Evolutionary conservation across 2,113 vertebrate genomes (phyloP).

Genomic region (Epinephelus lanceolatus): DNA sequence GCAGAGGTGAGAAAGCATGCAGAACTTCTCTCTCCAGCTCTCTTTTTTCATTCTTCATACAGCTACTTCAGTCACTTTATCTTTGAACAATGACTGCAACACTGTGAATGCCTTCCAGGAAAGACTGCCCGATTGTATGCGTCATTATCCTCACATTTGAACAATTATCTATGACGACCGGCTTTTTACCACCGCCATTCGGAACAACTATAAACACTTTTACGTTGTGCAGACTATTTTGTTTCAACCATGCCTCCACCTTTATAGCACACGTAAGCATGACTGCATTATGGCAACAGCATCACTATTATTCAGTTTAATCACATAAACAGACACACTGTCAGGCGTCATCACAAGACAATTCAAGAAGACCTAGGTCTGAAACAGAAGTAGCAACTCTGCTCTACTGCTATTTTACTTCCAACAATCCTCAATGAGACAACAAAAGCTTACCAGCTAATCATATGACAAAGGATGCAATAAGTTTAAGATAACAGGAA

Average conservation of each 20-base stretch:
- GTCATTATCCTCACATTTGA: background rate
- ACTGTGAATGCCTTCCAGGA: background rate
- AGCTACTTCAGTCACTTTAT: background rate
- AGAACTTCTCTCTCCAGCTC: background rate
- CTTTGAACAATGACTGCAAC: background rate
- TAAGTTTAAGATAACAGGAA: background rate
- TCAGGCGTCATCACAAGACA: background rate
- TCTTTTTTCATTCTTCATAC: background rate
- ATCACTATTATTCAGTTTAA: background rate
- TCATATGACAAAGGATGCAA: background rate
- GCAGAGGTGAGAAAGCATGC: background rate
- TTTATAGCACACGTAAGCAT: background rate
- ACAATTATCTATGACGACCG: background rate
- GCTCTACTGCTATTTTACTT: background rate
- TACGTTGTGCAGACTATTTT: background rate
- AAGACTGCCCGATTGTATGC: background rate
- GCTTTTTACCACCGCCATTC: background rate
- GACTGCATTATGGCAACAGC: background rate
- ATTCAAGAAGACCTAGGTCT: background rate
- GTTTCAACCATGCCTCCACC: background rate
- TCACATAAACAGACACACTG: background rate
- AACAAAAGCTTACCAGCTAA: background rate
- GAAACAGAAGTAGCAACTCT: conserved; percentile 2
- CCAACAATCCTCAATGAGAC: background rate
- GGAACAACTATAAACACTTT: background rate